Base-by-base conservation (phyloP, 2,888 invertebrate genomes). In the Thereva unica region DNA sequence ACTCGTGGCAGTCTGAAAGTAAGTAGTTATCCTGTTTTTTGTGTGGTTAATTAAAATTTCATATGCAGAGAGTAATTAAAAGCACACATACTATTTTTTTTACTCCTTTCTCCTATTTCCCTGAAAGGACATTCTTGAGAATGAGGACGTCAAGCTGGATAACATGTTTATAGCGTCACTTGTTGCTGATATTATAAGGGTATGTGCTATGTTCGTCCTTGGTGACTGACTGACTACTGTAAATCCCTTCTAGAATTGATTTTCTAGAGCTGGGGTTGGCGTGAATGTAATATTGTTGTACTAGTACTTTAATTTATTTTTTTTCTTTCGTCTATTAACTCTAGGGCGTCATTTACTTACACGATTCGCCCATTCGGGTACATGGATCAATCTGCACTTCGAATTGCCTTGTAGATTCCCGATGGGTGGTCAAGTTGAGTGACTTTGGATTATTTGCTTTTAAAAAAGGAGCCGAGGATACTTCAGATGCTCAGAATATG, bases 151-250 rank as follows among this genome's bases (percentile, higher is more conserved):
- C 71, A 95, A 95, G 82, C 83, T 97, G 76, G 97, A 97, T 81
- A 92, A 92, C 76, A 95, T 97, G 92, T 97, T 97, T 80, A 90
- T 95, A 72, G 95, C 97, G 37, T 97, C 97, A 5, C 85, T 97
- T 71, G 91, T 97, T 9, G 95, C 92, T 65, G 97, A 97, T 81
- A 92, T 98, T 72, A 89, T 97, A 75, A 86, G 95, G 84, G 97
- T 96, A 83, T 86, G 87, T 82, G 5, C 6, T 23, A 23, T 23
- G 12, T 9, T 37, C 10, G 10, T 55, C 23, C 3, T 4, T 41
- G 42, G 34, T 23, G 6, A 41, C 55, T 10, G 40, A n/a, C n/a
- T 38, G 6, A 10, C 0, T 47, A 5, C 12, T n/a, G 23, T 3
- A 44, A 38, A 45, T 64, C 10, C 37, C 49, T 53, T 56, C 65